These are phyloP conservation scores for Caenorhabditis uteleia DNA, from an alignment of 2,888 invertebrate genomes.

Conservation along the genomic window DNA sequence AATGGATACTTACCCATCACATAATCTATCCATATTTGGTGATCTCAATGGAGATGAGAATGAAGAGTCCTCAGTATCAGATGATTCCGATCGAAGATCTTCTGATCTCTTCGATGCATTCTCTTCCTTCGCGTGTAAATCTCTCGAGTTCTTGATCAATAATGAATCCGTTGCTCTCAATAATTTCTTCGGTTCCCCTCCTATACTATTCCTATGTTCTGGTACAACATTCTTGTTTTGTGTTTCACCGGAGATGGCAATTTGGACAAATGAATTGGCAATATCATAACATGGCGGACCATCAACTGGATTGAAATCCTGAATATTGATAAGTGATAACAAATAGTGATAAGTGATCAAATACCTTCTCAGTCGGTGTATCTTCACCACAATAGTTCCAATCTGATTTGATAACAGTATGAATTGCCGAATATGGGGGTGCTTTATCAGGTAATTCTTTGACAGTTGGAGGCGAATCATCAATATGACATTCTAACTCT, in stretches of 20 bases:
- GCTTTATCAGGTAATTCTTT: conserved; percentile 44
- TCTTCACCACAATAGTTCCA: conserved; percentile 60
- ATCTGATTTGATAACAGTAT: conserved; percentile 60
- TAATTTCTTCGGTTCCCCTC: conserved; percentile 47
- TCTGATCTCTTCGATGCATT: conserved; percentile 10
- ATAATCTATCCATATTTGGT: conserved; percentile 28
- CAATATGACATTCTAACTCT: conserved; percentile 37
- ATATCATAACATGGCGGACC: conserved; percentile 67
- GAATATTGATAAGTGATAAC: background rate
- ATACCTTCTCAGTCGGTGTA: conserved; percentile 40
- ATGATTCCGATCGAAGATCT: conserved; percentile 40
- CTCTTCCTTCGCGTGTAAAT: conserved; percentile 13
- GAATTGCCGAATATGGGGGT: conserved; percentile 60
- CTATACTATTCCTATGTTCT: too few relatives aligned
- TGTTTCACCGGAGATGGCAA: conserved; percentile 3
- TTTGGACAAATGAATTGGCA: conserved; percentile 47
- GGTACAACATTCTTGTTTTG: too few relatives aligned
- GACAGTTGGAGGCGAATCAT: conserved; percentile 33
- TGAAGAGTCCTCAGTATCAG: conserved; percentile 54
- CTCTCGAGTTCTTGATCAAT: conserved; percentile 44
- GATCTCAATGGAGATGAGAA: conserved; percentile 43
- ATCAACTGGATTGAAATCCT: conserved; percentile 67
- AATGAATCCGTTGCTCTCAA: conserved; percentile 53
- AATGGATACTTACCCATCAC: conserved; percentile 7
- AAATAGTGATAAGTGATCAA: too few relatives aligned